Evolutionary conservation across 2,113 vertebrate species (phyloP).

Genomic region (Tragelaphus buxtoni): DNA sequence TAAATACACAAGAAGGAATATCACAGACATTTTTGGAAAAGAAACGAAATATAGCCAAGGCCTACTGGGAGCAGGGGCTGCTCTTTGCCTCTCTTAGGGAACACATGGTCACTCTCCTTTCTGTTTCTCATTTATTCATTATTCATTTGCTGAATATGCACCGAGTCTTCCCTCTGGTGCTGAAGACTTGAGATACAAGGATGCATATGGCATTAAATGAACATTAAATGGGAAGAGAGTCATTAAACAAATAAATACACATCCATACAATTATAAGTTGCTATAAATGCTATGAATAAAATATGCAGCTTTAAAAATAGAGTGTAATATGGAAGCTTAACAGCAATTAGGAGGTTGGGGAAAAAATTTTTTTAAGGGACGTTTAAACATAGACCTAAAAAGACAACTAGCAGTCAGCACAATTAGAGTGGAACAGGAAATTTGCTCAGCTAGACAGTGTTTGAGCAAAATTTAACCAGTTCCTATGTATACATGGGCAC

Average conservation of each 20-base stretch:
- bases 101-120: not conserved
- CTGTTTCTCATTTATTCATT: not conserved
- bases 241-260: not conserved
- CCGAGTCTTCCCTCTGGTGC: not conserved
- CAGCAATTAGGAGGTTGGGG: not conserved
- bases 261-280: not conserved
- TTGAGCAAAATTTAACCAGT: not conserved
- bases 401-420: not conserved
- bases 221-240: not conserved
- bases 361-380: not conserved
- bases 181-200: not conserved
- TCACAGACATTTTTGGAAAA: not conserved
- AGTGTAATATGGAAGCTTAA: not conserved
- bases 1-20: conserved; percentile 34
- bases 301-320: not conserved
- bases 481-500: not conserved
- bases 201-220: not conserved
- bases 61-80: not conserved
- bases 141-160: not conserved
- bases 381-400: not conserved
- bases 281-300: not conserved
- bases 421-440: not conserved
- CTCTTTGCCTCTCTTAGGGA: not conserved
- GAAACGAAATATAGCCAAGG: not conserved
- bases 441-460: not conserved